A percentile compares a stretch with the other conserved stretches of the same genome.
Conservation (phyloP, 2,888 invertebrate species). For the Aradus depressus region DNA sequence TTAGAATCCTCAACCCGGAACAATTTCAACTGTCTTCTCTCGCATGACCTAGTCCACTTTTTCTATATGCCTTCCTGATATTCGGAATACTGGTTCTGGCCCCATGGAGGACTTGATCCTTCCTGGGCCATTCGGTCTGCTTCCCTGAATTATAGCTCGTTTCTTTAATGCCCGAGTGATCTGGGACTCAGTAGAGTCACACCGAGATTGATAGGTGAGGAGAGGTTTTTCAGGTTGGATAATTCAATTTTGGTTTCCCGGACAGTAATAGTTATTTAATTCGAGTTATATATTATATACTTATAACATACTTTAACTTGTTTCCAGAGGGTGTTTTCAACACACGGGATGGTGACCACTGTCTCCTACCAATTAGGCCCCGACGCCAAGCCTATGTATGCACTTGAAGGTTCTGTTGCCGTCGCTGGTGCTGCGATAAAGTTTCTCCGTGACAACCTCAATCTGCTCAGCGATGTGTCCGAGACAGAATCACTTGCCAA, state of each 20-base stretch:
- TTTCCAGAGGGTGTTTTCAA: conserved; percentile 64
- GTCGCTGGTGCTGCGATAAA: conserved; percentile 85
- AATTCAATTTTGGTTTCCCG: not conserved
- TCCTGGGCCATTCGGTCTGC: too few relatives aligned
- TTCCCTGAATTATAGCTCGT: too few relatives aligned
- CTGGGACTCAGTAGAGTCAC: too few relatives aligned
- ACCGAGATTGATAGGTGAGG: too few relatives aligned
- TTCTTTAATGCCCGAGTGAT: too few relatives aligned
- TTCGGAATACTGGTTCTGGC: too few relatives aligned
- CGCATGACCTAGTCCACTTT: too few relatives aligned
- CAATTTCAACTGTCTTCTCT: too few relatives aligned
- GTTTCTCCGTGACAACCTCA: conserved; percentile 87
- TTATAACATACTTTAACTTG: conserved; percentile 2
- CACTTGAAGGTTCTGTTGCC: conserved; percentile 92
- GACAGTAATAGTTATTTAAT: not conserved
- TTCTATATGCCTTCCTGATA: too few relatives aligned
- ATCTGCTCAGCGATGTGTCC: conserved; percentile 62
- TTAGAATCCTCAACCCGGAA: too few relatives aligned
- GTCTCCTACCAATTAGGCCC: conserved; percentile 84
- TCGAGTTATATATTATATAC: conserved; percentile 16
- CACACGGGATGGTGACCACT: conserved; percentile 79
- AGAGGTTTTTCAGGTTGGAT: too few relatives aligned
- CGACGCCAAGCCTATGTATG: conserved; percentile 68
- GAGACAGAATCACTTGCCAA: conserved; percentile 56
- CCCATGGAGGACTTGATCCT: too few relatives aligned